A percentile compares a stretch with the other conserved stretches of the same genome.
These are phyloP conservation scores for Unio pictorum DNA, from an alignment of 2,888 invertebrate genomes.

Conservation along the genomic window DNA sequence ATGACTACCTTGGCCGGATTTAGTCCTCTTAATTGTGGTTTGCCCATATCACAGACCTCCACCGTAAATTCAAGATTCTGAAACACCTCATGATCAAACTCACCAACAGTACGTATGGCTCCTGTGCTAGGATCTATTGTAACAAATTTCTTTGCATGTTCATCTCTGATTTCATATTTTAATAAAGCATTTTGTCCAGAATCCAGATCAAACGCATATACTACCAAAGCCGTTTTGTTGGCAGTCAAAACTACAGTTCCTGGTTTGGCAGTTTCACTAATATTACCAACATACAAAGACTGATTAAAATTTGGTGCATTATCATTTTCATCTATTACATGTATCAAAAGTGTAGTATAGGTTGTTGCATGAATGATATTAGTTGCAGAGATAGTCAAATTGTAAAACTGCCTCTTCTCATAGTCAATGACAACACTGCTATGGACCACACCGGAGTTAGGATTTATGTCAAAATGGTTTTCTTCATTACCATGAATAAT, in stretches of 20 bases:
- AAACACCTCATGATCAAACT: conserved; percentile 71
- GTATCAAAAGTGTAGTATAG: conserved; percentile 82
- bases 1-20: conserved; percentile 86
- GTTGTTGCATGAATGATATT: conserved; percentile 88
- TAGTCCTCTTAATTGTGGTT: conserved; percentile 85
- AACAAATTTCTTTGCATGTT: conserved; percentile 79
- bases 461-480: conserved; percentile 86
- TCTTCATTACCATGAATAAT: conserved; percentile 86
- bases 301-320: conserved; percentile 83
- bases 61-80: conserved; percentile 85
- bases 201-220: conserved; percentile 88
- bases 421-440: conserved; percentile 83
- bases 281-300: conserved; percentile 83
- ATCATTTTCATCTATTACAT: conserved; percentile 87
- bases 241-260: conserved; percentile 80
- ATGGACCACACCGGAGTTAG: conserved; percentile 85
- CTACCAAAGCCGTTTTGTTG: conserved; percentile 83
- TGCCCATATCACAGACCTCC: conserved; percentile 77
- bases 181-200: conserved; percentile 86
- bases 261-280: conserved; percentile 78
- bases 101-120: conserved; percentile 83
- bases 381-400: conserved; percentile 86
- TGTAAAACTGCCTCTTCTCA: conserved; percentile 83
- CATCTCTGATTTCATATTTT: conserved; percentile 88
- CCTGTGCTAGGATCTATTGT: conserved; percentile 94